Evolutionary conservation across 1,140 invertebrate species (phyloP).

Genomic region (Penaeus indicus): DNA sequence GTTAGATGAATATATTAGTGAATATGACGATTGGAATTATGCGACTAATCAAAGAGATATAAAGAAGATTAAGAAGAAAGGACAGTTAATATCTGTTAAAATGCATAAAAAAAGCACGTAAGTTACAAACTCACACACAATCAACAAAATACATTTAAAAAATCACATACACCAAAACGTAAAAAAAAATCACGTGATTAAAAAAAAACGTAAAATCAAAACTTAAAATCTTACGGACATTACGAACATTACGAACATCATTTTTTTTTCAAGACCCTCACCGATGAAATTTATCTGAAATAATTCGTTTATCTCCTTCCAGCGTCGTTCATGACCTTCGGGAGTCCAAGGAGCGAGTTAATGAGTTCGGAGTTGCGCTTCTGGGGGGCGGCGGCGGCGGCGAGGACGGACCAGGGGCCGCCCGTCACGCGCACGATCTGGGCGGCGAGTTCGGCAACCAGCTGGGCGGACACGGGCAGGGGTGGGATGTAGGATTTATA

Average conservation of each 20-base stretch:
- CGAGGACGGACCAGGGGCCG: constrained; percentile 32
- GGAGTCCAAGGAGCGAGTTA: constrained; percentile 79
- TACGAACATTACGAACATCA: too few species aligned
- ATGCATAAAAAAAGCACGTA: neutral
- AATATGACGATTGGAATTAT: too few species aligned
- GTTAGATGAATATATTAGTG: too few species aligned
- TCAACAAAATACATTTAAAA: neutral
- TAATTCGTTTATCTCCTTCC: constrained; percentile 69
- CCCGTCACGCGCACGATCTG: constrained; percentile 55
- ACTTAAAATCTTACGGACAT: neutral
- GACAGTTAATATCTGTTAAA: neutral
- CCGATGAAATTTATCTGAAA: neutral
- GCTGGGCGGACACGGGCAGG: neutral
- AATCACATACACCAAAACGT: neutral
- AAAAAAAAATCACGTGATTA: neutral
- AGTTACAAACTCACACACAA: neutral
- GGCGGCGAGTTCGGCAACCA: constrained; percentile 55
- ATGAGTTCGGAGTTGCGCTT: constrained; percentile 83
- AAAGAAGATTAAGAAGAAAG: neutral
- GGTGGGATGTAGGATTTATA: neutral
- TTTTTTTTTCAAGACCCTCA: neutral
- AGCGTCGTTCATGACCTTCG: constrained; percentile 80
- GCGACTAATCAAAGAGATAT: too few species aligned
- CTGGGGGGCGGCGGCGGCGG: constrained; percentile 45
- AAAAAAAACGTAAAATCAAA: too few species aligned